These are phyloP conservation scores for Porites lutea DNA, from an alignment of 64 coral and sea anemone species.

Conservation along the genomic window DNA sequence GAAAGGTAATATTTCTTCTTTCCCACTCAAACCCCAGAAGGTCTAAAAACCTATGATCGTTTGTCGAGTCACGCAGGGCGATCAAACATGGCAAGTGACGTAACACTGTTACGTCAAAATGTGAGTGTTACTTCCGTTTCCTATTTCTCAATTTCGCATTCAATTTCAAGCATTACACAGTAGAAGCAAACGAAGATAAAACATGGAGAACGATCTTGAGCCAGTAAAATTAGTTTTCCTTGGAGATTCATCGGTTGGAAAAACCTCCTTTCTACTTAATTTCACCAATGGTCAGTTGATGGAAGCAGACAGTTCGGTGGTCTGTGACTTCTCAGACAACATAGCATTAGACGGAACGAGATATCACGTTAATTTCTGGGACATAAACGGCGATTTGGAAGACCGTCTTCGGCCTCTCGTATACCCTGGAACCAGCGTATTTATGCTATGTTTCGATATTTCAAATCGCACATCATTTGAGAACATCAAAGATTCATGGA, in stretches of 20 bases:
- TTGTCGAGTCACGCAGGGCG: neutral
- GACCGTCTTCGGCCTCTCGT: neutral
- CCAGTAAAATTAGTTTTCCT: conserved; percentile 18
- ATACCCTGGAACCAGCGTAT: neutral
- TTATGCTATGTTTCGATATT: conserved; percentile 28
- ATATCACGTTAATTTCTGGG: conserved; percentile 8
- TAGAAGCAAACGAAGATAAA: no score
- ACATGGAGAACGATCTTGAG: neutral
- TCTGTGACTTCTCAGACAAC: neutral
- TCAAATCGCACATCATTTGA: conserved; percentile 10
- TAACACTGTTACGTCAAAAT: neutral
- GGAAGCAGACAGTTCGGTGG: neutral
- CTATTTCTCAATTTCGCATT: neutral
- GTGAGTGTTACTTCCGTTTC: neutral
- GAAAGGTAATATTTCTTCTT: no score
- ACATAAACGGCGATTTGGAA: neutral
- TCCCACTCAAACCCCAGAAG: no score
- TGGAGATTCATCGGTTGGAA: conserved; percentile 21
- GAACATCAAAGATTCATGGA: conserved; percentile 10
- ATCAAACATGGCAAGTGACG: neutral
- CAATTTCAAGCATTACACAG: neutral
- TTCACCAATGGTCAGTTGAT: conserved; percentile 5
- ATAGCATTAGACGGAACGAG: neutral
- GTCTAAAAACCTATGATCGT: neutral
- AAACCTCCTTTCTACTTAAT: neutral